Base-by-base conservation (phyloP, 2,888 invertebrate genomes). In the Netelia virgata region DNA sequence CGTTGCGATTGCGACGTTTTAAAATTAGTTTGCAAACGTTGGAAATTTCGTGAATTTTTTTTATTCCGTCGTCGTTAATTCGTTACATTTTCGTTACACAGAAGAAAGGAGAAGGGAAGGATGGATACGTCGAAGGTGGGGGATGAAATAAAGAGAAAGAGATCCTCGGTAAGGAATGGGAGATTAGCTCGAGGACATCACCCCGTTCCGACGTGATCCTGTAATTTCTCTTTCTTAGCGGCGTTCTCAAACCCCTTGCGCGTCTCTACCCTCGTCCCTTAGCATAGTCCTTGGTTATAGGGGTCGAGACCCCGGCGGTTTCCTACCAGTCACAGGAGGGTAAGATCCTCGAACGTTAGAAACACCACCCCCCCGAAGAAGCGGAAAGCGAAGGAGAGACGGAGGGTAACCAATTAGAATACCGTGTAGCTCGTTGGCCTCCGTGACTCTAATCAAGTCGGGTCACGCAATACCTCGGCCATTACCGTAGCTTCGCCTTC, bases 141-240 rank as follows among this genome's bases (percentile, higher is more conserved):
- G n/a, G n/a, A 53, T 61, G 66, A 23, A 50, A 68, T 18, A 53
- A 69, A 74, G 50, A 69, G 63, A 57, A 18, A 66, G 64, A 85
- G 75, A 79, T 75, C 76, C 23, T 43, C 41, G 50, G 68, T 64
- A 66, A 83, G 85, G 78, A 84, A 79, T 76, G 83, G 66, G 83
- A 83, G 82, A 83, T 78, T 86, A 84, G 86, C 84, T 83, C 82
- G 77, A 82, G 86, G 81, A 86, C 72, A 78, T 64, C 73, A 68
- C 74, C 76, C 64, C 78, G 53, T 69, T 78, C 69, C 74, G 83
- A 89, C 87, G 88, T 90, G 88, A 90, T 90, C 88, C 88, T 72
- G 88, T 89, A 87, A 90, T 90, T 90, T 90, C 88, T 90, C 89
- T 88, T 90, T 90, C 88, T 88, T 84, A 84, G 75, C 50, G 55